Evolutionary conservation across 1,140 invertebrate genomes (phyloP).

Genomic region (Argopecten irradians): DNA sequence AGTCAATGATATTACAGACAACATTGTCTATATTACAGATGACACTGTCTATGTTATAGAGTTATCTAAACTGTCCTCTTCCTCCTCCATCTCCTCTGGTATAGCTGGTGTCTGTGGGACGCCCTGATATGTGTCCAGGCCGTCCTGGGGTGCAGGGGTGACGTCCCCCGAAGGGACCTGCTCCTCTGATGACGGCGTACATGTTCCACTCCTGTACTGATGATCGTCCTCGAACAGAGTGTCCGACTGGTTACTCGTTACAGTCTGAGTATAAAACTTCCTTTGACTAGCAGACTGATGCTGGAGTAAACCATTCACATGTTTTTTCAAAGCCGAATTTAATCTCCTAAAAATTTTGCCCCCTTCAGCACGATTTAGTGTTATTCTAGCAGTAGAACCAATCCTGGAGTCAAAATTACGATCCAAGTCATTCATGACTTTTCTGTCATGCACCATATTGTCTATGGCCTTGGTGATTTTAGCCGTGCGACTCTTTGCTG

Average conservation of each 20-base stretch:
- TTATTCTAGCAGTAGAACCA: slow-evolving; percentile 35
- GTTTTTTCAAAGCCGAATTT: slow-evolving; percentile 43
- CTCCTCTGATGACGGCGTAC: neutral
- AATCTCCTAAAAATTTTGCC: slow-evolving; percentile 46
- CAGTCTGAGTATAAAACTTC: neutral
- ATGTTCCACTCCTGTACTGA: neutral
- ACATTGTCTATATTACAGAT: neutral
- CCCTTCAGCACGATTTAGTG: slow-evolving; percentile 40
- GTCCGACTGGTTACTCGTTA: neutral
- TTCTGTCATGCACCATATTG: slow-evolving; percentile 49
- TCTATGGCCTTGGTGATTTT: slow-evolving; percentile 51
- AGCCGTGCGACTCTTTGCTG: slow-evolving; percentile 35
- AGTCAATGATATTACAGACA: too few relatives aligned
- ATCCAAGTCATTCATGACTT: slow-evolving; percentile 53
- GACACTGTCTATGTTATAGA: neutral
- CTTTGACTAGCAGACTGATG: slow-evolving; percentile 24
- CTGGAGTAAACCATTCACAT: slow-evolving; percentile 44
- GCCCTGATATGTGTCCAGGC: neutral
- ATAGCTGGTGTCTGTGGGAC: neutral
- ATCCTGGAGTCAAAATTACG: slow-evolving; percentile 51
- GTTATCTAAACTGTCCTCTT: neutral
- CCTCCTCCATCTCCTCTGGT: neutral
- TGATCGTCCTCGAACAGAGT: neutral
- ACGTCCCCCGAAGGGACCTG: neutral
- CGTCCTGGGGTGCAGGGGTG: neutral